phyloP scores from a whole-genome alignment of 92 coral and sea anemone species.

The Pocillopora grandis region DNA sequence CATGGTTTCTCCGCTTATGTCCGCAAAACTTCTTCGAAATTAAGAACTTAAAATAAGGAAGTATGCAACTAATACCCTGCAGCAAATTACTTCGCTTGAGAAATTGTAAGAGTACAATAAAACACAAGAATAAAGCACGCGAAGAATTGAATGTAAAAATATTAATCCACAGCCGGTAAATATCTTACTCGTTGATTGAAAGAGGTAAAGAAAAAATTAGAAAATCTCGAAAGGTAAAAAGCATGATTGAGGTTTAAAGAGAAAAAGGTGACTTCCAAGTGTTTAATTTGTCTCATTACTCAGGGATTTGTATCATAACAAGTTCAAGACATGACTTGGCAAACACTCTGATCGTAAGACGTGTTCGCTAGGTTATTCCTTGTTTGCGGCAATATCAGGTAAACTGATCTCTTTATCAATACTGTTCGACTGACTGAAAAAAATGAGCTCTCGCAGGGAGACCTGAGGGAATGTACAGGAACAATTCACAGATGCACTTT shows the following conservation, averaged over 20 bases:
- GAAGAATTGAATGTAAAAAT: not conserved
- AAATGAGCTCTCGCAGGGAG: not conserved
- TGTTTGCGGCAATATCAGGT: conserved; percentile 17
- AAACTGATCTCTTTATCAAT: conserved; percentile 23
- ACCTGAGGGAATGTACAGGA: not conserved
- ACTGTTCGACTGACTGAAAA: not conserved
- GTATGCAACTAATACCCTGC: not conserved
- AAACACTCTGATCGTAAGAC: conserved; percentile 3
- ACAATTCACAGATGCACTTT: not conserved
- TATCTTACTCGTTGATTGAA: not conserved
- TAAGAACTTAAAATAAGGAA: not conserved
- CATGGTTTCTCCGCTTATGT: not conserved
- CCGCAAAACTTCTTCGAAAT: not conserved
- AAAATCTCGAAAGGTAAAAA: not conserved
- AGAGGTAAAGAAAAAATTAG: not conserved
- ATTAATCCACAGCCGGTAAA: conserved; percentile 16
- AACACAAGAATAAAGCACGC: conserved; percentile 13
- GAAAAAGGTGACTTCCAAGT: not conserved
- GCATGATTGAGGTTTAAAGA: not conserved
- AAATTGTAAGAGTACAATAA: not conserved
- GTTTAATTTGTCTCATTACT: conserved; percentile 16
- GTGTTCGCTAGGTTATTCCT: not conserved
- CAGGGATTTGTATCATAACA: conserved; percentile 5
- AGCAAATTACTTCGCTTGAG: not conserved
- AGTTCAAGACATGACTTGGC: conserved; percentile 12